A percentile compares a stretch with the other conserved stretches of the same genome.
Evolutionary conservation across 2,113 vertebrate species (phyloP).

Genomic region (Sylvia atricapilla): DNA sequence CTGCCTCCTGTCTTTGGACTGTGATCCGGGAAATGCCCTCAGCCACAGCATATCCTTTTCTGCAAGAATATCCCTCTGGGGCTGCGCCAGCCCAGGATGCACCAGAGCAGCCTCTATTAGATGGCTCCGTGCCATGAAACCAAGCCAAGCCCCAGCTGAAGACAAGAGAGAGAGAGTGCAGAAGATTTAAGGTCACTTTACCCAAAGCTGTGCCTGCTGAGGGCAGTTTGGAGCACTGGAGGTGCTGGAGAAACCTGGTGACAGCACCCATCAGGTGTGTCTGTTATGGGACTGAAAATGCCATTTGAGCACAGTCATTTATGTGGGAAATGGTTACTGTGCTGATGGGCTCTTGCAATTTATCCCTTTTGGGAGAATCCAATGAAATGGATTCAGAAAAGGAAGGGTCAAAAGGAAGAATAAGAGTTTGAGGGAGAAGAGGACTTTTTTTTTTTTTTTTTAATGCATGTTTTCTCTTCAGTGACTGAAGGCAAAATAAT

Average conservation of each 20-base stretch:
- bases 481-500: not conserved
- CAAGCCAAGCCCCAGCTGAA: not conserved
- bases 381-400: not conserved
- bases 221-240: not conserved
- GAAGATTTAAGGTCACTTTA: not conserved
- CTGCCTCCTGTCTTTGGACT: not conserved
- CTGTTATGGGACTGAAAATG: not conserved
- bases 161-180: not conserved
- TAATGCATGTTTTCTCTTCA: not conserved
- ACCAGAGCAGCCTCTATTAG: not conserved
- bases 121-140: not conserved
- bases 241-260: not conserved
- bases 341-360: not conserved
- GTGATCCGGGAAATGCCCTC: not conserved
- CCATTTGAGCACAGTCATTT: not conserved
- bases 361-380: not conserved
- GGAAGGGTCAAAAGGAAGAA: not conserved
- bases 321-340: not conserved
- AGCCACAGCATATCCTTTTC: not conserved
- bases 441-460: not conserved
- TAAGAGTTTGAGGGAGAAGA: not conserved
- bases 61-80: slow-evolving; percentile 9
- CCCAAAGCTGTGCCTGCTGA: not conserved
- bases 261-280: not conserved
- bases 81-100: not conserved